Evolutionary conservation across 2,888 invertebrate species (phyloP), one percentile per base, ranked within the genome.

Genomic region (Thecocarcelia acutangulata): DNA sequence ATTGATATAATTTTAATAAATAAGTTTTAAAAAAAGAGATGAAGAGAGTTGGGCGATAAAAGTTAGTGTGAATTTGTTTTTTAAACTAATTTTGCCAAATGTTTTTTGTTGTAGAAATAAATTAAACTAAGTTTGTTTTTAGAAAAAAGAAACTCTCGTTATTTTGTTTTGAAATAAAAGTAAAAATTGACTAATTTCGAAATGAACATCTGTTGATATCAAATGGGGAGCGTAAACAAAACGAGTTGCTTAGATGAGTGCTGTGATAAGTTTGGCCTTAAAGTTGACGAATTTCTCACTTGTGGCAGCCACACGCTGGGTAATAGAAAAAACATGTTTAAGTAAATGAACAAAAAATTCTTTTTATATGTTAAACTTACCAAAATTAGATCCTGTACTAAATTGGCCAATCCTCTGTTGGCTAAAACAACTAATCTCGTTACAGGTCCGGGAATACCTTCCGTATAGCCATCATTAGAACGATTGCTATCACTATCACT

Each of bases 251-350:
- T 96, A 96, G 92, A 97, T 96, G 91, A 96, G 94, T 87, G 96
- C 95, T 88, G 96, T 97, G 91, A 97, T 95, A 89, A 97, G 93
- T 92, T 96, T 94, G 90, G 96, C 96, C 93, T 96, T 97, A 94
- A 96, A 97, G 94, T 96, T 96, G 89, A 97, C 96, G 92, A 97
- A 94, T 91, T 96, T 94, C 92, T 97, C 96, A 90, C 96, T 96
- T 90, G 96, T 96, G 91, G 96, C 96, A 79, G 96, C 96, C 91
- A 96, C 93, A 87, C 94, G 94, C 94, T 94, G 9, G 40, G 33
- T 21, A 44, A 21, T 42, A 8, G 21, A n/a, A 50, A 11, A 24
- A 24, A 50, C 15, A 28, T 1, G 3, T 3, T 33, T 33, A 9
- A 8, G 33, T 33, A 17, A 13, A 5, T n/a, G n/a, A 37, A 12